Evolutionary conservation across 2,113 vertebrate species (phyloP).

Genomic region (Pterocles burchelli): DNA sequence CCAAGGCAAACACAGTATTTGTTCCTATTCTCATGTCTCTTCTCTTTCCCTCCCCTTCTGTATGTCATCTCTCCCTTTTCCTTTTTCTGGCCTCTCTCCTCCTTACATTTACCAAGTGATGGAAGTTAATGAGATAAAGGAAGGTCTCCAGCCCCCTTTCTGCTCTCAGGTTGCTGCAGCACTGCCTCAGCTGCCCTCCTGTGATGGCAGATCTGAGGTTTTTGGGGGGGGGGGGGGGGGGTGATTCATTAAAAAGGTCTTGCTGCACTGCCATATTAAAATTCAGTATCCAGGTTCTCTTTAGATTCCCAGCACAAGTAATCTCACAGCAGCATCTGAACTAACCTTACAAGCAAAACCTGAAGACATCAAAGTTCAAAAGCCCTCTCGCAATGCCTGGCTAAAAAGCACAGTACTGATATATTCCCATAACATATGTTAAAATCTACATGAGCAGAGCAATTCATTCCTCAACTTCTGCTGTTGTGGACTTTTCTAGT

Average conservation of each 20-base stretch:
- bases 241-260: not conserved
- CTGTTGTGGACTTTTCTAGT: not conserved
- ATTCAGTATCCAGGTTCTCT: not conserved
- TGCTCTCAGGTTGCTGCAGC: not conserved
- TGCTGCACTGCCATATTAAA: not conserved
- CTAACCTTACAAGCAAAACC: not conserved
- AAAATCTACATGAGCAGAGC: not conserved
- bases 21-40: not conserved
- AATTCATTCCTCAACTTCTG: not conserved
- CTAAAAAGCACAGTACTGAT: not conserved
- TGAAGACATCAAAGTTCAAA: not conserved
- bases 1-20: not conserved
- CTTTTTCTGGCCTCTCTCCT: not conserved
- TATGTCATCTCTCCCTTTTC: not conserved
- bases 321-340: not conserved
- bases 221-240: too few species aligned
- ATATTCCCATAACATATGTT: fast-evolving
- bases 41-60: not conserved
- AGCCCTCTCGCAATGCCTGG: not conserved
- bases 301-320: not conserved
- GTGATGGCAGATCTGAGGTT: not conserved
- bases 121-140: not conserved
- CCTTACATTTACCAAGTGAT: not conserved
- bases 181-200: not conserved
- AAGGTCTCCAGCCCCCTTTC: not conserved